These are phyloP conservation scores for Polyommatus iphigenia DNA, from an alignment of 2,888 invertebrate species.

Conservation along the genomic window DNA sequence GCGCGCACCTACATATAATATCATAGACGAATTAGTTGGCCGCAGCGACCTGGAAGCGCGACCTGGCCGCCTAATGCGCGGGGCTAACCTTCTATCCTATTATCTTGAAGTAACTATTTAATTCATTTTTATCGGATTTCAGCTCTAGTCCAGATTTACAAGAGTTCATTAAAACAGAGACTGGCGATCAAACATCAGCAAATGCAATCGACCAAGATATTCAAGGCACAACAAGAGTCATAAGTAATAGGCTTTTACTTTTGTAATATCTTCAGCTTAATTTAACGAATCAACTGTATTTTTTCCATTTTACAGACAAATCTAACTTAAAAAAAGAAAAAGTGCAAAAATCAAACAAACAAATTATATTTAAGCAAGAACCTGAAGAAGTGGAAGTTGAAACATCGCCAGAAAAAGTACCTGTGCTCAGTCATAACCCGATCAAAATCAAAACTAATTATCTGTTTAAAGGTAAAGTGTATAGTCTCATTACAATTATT, in stretches of 20 bases:
- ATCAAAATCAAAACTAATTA: constrained; percentile 63
- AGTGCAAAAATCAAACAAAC: not conserved
- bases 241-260: not conserved
- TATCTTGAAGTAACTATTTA: not conserved
- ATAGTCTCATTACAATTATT: not conserved
- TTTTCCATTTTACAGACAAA: not conserved
- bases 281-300: not conserved
- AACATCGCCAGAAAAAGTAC: not conserved
- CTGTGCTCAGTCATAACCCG: constrained; percentile 33
- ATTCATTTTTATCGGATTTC: not conserved
- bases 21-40: too few relatives aligned
- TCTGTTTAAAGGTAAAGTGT: constrained; percentile 55
- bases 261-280: not conserved
- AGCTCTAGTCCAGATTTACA: not conserved
- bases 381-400: not conserved
- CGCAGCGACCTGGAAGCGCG: too few relatives aligned
- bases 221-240: not conserved
- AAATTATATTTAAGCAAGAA: not conserved
- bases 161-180: not conserved
- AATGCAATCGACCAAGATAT: not conserved
- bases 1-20: too few relatives aligned
- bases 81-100: too few relatives aligned
- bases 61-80: too few relatives aligned
- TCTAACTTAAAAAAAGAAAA: not conserved
- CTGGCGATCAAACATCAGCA: not conserved